Evolutionary conservation across 2,113 vertebrate species (phyloP), one percentile per base, ranked within the genome.

Genomic region (Carassius auratus): DNA sequence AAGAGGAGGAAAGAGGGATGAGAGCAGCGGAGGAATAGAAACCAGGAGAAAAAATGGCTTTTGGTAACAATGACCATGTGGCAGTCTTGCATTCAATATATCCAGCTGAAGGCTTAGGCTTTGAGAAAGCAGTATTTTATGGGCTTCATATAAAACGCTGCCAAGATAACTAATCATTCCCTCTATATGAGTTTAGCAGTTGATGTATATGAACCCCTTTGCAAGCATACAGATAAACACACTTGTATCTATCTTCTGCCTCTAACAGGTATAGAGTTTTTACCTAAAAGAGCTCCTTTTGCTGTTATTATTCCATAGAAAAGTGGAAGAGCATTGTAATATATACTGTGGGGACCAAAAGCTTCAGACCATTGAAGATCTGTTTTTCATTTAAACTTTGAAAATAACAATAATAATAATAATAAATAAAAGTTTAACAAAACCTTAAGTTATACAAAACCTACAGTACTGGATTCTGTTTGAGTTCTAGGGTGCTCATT

Each of bases 41-140:
- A 76, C 48, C 19, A 57, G 42, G 76, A 61, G 45, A 50, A 7
- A 42, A 42, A 78, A 84, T 80, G 83, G 50, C 66, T 57, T 76
- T 68, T 76, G 61, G 30, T 77, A 59, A 81, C 68, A 77, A 71
- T 81, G 79, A 76, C 76, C 61, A 66, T 69, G 59, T 82, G 52
- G n/a, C 66, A 52, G 61, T 38, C 62, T 48, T 52, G 38, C 42
- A 76, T 81, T 50, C 30, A 45, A 59, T 69, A 85, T 76, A 64
- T 75, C 52, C n/a, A 52, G 69, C 26, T 48, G 64, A 83, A 79
- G 59, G 75, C 74, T 38, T 57, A 76, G 68, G 55, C 79, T 81
- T 81, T 68, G 62, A 81, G 59, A 81, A 69, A 30, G 23, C 42
- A 69, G 45, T 79, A 48, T 50, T 66, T 50, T 66, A 64, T 66